Percentiles rank a stretch among this genome's conserved stretches.
phyloP scores from a whole-genome alignment of 2,888 invertebrate genomes.

The Aphrophora alni region DNA sequence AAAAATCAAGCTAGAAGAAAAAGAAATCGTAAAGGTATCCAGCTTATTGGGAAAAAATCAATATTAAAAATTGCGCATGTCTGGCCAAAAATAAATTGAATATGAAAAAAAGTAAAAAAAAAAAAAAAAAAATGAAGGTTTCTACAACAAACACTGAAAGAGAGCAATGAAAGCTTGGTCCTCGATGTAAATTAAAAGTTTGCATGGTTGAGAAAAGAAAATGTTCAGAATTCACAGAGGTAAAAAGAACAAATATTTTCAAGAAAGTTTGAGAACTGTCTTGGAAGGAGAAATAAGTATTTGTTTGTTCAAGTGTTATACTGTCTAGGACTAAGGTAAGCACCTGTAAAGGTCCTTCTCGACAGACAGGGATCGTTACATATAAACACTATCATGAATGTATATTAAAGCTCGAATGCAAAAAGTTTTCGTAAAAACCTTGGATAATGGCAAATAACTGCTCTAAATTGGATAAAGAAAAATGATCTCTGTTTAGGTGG shows the following conservation, averaged over 20 bases:
- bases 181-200: neutral
- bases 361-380: neutral
- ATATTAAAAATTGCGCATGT: neutral
- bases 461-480: too few relatives aligned
- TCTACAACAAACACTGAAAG: neutral
- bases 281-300: neutral
- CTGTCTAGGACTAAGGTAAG: neutral
- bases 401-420: too few relatives aligned
- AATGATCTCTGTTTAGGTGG: too few relatives aligned
- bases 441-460: too few relatives aligned
- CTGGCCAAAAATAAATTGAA: constrained; percentile 14
- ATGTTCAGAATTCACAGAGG: neutral
- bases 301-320: constrained; percentile 3
- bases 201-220: constrained; percentile 6
- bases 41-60: neutral
- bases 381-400: neutral
- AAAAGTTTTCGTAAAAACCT: too few relatives aligned
- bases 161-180: constrained; percentile 12
- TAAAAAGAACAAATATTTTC: neutral
- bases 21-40: constrained; percentile 3
- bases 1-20: neutral
- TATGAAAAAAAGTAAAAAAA: constrained; percentile 15
- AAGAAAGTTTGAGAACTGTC: neutral
- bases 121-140: neutral
- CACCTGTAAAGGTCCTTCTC: neutral